These are phyloP conservation scores for Halcyon malimbica DNA, from an alignment of 2,113 vertebrate species.

Conservation along the genomic window DNA sequence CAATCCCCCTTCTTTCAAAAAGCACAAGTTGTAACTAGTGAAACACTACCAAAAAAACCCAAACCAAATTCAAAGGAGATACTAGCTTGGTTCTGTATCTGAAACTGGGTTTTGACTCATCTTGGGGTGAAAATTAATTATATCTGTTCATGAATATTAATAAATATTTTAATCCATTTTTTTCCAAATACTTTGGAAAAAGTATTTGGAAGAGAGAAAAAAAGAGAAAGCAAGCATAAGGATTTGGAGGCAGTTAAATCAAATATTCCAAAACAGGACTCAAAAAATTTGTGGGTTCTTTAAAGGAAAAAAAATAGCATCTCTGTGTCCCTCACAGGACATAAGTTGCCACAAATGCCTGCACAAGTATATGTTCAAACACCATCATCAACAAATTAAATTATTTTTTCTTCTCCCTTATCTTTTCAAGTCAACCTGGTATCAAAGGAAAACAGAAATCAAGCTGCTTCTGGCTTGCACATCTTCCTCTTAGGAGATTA, in stretches of 20 bases:
- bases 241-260: not conserved
- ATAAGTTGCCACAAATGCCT: not conserved
- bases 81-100: not conserved
- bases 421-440: not conserved
- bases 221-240: not conserved
- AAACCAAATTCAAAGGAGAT: not conserved
- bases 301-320: not conserved
- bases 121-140: not conserved
- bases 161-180: not conserved
- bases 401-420: not conserved
- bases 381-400: not conserved
- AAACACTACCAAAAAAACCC: not conserved
- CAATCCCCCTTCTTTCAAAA: not conserved
- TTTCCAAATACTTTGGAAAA: not conserved
- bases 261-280: not conserved
- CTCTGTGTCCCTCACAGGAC: not conserved
- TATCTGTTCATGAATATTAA: not conserved
- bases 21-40: not conserved
- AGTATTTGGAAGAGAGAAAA: not conserved
- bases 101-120: not conserved
- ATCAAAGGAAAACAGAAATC: not conserved
- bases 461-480: not conserved
- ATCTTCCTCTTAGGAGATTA: not conserved
- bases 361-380: not conserved
- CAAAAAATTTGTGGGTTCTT: not conserved